Evolutionary conservation across 2,113 vertebrate genomes (phyloP), one percentile per base, ranked within the genome.

Genomic region (Cryptotis parvus): DNA sequence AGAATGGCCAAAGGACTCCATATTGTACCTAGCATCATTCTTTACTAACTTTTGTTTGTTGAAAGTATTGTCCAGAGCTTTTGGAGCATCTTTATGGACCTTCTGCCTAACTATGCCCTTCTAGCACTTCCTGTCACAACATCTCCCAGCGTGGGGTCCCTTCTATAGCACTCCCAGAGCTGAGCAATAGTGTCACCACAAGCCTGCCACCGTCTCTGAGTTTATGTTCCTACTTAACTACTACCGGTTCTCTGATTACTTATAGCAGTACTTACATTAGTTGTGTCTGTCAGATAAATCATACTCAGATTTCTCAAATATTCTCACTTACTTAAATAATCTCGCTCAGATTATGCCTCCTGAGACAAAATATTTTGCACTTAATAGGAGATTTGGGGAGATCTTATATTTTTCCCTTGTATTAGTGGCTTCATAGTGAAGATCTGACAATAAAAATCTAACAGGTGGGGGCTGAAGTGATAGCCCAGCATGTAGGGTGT

Each of bases 1-100:
- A 10, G 33, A n/a, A 27, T 35, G 4, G 70, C 70, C 35, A 73
- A 89, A 93, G 5, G 31, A 18, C 8, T 45, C 10, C 14, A 6
- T 31, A 14, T 69, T 89, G 39, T 81, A 77, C 29, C 27, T 39
- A 68, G 9, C 1, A 29, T 63, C 68, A 91, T 69, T 84, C 29
- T 89, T 84, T 41, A 39, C 45, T 41, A 37, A 90, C 31, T 31
- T 93, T 80, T 68, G 9, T 92, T 82, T 69, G 6, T 33, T 77
- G 82, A 66, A 77, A 68, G 14, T 72, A 39, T 94, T 69, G 87
- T n/a, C 7, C 43, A 80, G 52, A 81, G 63, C 1, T 43, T 58
- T 39, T 63, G 69, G 70, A 69, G 12, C 24, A 61, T 41, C 22
- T 76, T 41, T 16, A 75, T 77, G 37, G 65, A 16, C n/a, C 6